Conservation (phyloP, 2,113 vertebrate species). For the Nothobranchius furzeri region DNA sequence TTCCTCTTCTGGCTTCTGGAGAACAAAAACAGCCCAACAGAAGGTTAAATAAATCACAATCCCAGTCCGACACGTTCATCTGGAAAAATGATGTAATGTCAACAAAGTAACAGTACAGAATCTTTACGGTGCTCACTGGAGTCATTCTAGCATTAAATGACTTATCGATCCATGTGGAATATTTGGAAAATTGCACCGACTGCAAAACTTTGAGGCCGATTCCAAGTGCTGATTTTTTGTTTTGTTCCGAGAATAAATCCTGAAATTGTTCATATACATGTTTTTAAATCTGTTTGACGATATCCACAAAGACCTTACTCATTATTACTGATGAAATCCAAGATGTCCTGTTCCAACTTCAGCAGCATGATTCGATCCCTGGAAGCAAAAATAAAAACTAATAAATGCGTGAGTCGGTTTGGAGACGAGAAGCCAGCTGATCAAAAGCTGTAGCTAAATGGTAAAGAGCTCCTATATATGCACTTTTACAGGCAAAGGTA, state of each 20-base stretch:
- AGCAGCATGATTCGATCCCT: slow-evolving; percentile 99
- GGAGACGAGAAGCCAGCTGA: no score
- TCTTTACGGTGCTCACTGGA: no score
- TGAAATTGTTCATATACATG: neutral
- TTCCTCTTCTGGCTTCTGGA: slow-evolving; percentile 93
- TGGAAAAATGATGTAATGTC: no score
- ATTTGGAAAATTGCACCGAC: neutral
- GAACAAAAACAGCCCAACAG: neutral
- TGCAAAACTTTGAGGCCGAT: neutral
- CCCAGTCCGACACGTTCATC: no score
- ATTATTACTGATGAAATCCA: slow-evolving; percentile 99
- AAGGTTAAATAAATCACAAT: no score
- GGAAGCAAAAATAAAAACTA: slow-evolving; percentile 3
- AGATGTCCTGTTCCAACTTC: slow-evolving; percentile 99
- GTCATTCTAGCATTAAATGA: no score
- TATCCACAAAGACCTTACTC: slow-evolving; percentile 84
- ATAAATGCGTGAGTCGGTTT: no score
- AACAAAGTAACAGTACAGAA: no score
- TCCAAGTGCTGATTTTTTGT: neutral
- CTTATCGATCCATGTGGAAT: neutral
- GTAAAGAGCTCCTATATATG: no score
- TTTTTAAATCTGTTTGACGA: neutral
- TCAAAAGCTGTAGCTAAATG: no score
- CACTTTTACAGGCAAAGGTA: no score
- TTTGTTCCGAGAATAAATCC: neutral